Percentiles rank a stretch among this genome's conserved stretches.
Conservation (phyloP, 2,888 invertebrate genomes). For the Barypeithes pellucidus region DNA sequence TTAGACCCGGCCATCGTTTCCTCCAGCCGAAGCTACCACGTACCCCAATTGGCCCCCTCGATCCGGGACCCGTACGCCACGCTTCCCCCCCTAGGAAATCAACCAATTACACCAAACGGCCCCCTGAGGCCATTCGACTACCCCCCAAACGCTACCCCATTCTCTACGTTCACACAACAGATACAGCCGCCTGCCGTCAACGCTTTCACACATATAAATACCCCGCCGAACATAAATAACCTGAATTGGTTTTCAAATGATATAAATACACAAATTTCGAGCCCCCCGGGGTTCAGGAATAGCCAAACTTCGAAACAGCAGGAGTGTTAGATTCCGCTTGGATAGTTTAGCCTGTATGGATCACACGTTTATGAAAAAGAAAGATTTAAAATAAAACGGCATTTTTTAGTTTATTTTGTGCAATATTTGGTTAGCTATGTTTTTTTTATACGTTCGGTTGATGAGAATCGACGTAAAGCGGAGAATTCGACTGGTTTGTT, state of each 20-base stretch:
- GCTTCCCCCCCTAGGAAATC: conserved; percentile 61
- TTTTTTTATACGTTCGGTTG: conserved; percentile 19
- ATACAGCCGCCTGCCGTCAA: conserved; percentile 53
- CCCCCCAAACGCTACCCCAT: conserved; percentile 48
- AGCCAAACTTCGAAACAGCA: conserved; percentile 67
- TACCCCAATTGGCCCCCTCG: conserved; percentile 66
- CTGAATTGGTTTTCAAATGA: conserved; percentile 68
- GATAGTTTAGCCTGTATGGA: conserved; percentile 43
- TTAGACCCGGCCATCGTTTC: conserved; percentile 95
- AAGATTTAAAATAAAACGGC: conserved; percentile 41
- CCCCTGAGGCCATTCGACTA: conserved; percentile 61
- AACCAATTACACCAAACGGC: conserved; percentile 64
- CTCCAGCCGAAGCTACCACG: conserved; percentile 76
- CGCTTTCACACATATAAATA: conserved; percentile 60
- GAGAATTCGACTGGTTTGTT: no score
- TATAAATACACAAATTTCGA: conserved; percentile 68
- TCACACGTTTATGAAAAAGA: conserved; percentile 29
- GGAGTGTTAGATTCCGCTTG: conserved; percentile 64
- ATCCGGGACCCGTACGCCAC: conserved; percentile 62
- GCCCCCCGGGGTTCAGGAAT: conserved; percentile 70
- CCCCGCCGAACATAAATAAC: conserved; percentile 64
- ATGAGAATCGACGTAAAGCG: neutral
- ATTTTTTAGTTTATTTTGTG: conserved; percentile 42
- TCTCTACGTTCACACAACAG: conserved; percentile 49
- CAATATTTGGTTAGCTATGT: conserved; percentile 35